Percentiles rank a stretch among this genome's conserved stretches.
These are phyloP conservation scores for Fringilla coelebs DNA, from an alignment of 2,797 vertebrate species.

Conservation along the genomic window DNA sequence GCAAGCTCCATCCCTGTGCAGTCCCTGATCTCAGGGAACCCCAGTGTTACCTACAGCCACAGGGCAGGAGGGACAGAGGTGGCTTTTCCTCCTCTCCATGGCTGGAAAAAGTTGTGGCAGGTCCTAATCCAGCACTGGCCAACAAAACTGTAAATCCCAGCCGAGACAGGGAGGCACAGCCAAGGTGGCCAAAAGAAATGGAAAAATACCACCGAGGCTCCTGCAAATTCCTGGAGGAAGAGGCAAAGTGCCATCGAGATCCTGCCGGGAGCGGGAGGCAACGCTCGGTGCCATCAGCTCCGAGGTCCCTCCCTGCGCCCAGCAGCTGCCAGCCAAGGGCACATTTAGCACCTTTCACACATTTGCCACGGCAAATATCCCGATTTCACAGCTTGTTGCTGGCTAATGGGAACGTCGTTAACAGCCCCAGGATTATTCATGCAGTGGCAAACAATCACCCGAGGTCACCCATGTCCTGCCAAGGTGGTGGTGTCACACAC, in stretches of 20 bases:
- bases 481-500: not conserved
- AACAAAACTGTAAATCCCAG: not conserved
- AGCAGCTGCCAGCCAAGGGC: fast-evolving
- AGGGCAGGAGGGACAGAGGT: not conserved
- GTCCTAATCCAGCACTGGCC: fast-evolving
- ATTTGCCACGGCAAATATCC: not conserved
- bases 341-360: not conserved
- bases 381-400: slow-evolving; percentile 20
- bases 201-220: not conserved
- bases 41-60: fast-evolving
- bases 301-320: fast-evolving
- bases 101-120: not conserved
- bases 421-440: not conserved
- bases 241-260: not conserved
- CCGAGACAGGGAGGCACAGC: not conserved
- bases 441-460: not conserved
- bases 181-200: not conserved
- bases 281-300: not conserved
- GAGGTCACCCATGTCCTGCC: not conserved
- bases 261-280: not conserved
- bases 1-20: not conserved
- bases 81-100: not conserved
- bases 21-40: not conserved
- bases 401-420: not conserved
- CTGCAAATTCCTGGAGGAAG: not conserved